Conservation (phyloP, 1,140 invertebrate species). For the Batillaria attramentaria region DNA sequence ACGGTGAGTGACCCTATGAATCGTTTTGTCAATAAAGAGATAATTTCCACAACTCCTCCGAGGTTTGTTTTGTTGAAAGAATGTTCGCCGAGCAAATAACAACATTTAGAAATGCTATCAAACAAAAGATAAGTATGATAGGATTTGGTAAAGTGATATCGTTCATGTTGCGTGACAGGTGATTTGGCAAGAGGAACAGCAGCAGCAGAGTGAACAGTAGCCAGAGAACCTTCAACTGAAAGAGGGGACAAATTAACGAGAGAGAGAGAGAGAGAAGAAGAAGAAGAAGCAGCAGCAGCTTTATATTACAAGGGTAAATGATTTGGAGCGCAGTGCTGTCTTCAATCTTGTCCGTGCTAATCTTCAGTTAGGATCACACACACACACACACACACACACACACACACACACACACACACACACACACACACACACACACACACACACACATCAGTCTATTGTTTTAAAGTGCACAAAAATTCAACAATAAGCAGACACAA, state of each 20-base stretch:
- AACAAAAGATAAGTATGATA: no score
- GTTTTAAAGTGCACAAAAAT: not conserved
- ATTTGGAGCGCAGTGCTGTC: not conserved
- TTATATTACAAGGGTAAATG: not conserved
- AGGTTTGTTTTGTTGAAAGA: no score
- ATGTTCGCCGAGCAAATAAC: no score
- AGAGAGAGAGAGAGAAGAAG: not conserved
- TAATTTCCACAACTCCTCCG: no score
- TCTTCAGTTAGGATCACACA: not conserved
- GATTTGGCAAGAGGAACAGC: not conserved
- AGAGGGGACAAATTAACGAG: not conserved
- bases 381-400: not conserved
- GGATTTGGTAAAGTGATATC: no score
- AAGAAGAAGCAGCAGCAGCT: not conserved
- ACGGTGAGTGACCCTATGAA: no score
- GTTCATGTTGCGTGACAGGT: no score
- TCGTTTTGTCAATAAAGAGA: no score
- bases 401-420: not conserved
- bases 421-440: conserved; percentile 7
- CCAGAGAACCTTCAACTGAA: not conserved
- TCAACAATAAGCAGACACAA: not conserved
- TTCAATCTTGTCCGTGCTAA: not conserved
- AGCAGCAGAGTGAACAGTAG: not conserved
- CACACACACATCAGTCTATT: no score
- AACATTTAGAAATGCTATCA: no score